Evolutionary conservation across 2,888 invertebrate species (phyloP), one percentile per base, ranked within the genome.

Genomic region (Drosophila aldrichi): DNA sequence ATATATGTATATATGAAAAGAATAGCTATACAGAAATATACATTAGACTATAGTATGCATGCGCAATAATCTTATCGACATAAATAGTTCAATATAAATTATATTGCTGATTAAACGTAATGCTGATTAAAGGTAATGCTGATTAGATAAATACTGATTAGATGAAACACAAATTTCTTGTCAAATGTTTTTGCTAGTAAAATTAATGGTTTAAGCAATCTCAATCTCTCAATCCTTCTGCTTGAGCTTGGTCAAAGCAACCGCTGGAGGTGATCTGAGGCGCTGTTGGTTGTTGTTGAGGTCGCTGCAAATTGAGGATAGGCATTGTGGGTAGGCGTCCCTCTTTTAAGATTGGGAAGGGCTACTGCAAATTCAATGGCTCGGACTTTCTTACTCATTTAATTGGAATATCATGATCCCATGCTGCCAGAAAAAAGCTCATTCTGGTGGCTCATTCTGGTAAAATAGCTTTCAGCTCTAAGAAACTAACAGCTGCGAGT

Each of bases 81-180:
- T 14, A 12, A 18, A 34, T 18, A 32, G 32, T 7, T 7, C 6
- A 34, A 32, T 49, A 32, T 20, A 18, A 6, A 49, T 29, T 29
- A 29, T 8, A 41, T 10, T 32, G 18, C 5, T 32, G 12, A 7
- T 10, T 32, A 12, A 7, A 10, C n/a, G n/a, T n/a, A 41, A 18
- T 32, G 18, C 5, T 32, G 12, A 7, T 10, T 32, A 12, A 7
- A 10, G 18, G 12, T 32, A 32, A 20, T 2, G 18, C 20, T 51
- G 51, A 51, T 51, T 51, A 51, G 51, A 51, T 49, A 38, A 18
- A 20, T 10, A 34, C 32, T 34, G 49, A 49, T 34, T 51, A 51
- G 51, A 34, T 20, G 20, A 8, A 2, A 12, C 54, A 12, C 6
- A n/a, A 20, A 10, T n/a, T 6, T 20, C 7, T 3, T 25, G 41